Evolutionary conservation across 2,113 vertebrate species (phyloP), one percentile per base, ranked within the genome.

Genomic region (Zosterops japonicus): DNA sequence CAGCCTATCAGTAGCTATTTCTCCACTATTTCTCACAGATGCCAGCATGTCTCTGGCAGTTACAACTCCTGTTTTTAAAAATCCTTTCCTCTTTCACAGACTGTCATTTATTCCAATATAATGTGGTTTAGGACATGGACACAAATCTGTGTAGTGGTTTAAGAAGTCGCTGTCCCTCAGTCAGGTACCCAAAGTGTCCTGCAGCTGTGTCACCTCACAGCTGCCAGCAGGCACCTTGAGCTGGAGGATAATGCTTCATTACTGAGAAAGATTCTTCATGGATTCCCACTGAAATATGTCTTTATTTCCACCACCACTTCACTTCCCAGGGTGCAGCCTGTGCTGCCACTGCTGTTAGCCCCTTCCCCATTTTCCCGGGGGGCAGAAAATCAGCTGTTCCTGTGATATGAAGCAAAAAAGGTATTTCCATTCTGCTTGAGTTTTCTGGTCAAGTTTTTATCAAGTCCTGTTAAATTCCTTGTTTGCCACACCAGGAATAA

Each of bases 171-270:
- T 0, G 0, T 67, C 36, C 36, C 60, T 92, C 24, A 9, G 29
- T 42, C 46, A 41, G 82, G 68, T 78, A 16, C 0, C 1, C 1
- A 1, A 33, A 17, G 21, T 21, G 59, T 81, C 41, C 53, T 8
- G 3, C 7, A 14, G 60, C n/a, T 1, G 1, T 61, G n/a, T 35
- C 56, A 75, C 42, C 24, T 68, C 0, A 0, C 42, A 79, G 52
- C 57, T 91, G 57, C 64, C 42, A 67, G 27, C 1, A 8, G 57
- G 28, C 50, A 44, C 18, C 27, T 90, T 28, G 50, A 65, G 23
- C 27, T 69, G 25, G 39, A 55, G 74, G 59, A 8, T 13, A 7
- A 2, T 15, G 21, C 33, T 74, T 69, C 44, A 4, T 47, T 52
- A 39, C 78, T 9, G 50, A 47, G 18, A 44, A 72, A 24, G n/a